Evolutionary conservation across 2,888 invertebrate genomes (phyloP).

Genomic region (Amaurobius ferox): DNA sequence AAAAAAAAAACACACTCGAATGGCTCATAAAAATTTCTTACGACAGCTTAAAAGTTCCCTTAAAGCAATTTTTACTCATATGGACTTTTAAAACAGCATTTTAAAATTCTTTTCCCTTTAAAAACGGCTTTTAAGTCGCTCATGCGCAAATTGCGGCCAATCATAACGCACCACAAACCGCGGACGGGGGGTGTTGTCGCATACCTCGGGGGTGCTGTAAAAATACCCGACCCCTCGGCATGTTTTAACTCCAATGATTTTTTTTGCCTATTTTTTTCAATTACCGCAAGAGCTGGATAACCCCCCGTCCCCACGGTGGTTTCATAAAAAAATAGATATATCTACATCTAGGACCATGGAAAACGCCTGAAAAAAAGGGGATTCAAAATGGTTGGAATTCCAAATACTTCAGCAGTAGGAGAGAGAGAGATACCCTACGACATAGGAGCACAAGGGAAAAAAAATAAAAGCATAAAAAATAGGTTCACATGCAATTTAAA

Average conservation of each 20-base stretch:
- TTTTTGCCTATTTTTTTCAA: constrained; percentile 45
- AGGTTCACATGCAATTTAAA: constrained; percentile 64
- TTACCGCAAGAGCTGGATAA: constrained; percentile 21
- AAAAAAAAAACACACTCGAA: not conserved
- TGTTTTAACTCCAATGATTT: not conserved
- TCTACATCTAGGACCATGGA: constrained; percentile 36
- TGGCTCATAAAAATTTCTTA: not conserved
- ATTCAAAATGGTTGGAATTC: constrained; percentile 56
- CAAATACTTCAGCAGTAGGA: constrained; percentile 24
- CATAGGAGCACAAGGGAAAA: not conserved
- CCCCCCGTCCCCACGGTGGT: constrained; percentile 13
- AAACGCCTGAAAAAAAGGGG: not conserved
- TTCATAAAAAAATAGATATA: constrained; percentile 55
- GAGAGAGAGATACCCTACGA: constrained; percentile 24
- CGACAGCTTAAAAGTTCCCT: not conserved
- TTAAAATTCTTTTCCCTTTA: constrained; percentile 12
- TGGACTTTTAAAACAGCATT: not conserved
- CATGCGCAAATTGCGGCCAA: constrained; percentile 45
- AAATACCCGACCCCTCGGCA: constrained; percentile 13
- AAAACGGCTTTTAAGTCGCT: not conserved
- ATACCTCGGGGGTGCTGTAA: constrained; percentile 16
- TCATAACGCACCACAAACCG: constrained; percentile 27
- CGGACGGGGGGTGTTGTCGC: constrained; percentile 19
- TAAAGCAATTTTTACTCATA: not conserved
- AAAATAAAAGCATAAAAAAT: constrained; percentile 2